phyloP scores from a whole-genome alignment of 2,797 vertebrate species.

The Crenuchus spilurus region DNA sequence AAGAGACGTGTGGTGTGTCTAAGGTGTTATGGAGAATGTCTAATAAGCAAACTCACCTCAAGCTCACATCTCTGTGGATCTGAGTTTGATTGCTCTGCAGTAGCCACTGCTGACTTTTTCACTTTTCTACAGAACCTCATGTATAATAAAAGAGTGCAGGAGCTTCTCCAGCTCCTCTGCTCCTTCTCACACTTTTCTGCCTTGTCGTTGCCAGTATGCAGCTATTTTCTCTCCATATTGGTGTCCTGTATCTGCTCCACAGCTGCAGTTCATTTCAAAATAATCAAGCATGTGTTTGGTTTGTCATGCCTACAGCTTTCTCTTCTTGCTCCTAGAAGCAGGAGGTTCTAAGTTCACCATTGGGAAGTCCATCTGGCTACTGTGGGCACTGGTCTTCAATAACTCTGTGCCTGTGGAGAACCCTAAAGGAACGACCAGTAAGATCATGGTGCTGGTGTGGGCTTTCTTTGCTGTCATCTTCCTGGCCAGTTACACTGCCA shows the following conservation, averaged over 20 bases:
- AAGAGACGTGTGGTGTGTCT: neutral
- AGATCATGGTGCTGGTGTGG: conserved; percentile 97
- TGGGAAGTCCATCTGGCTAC: conserved; percentile 93
- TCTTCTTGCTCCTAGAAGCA: conserved; percentile 73
- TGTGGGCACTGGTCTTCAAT: conserved; percentile 97
- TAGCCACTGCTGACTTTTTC: conserved; percentile 31
- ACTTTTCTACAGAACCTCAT: conserved; percentile 42
- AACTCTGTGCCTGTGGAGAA: conserved; percentile 97
- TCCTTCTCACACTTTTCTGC: neutral
- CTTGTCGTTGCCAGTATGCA: conserved; percentile 3
- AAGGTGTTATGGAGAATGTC: conserved; percentile 14
- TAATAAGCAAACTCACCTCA: conserved; percentile 30
- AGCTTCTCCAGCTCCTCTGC: conserved; percentile 53
- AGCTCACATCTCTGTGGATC: conserved; percentile 14
- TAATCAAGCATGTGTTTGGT: neutral
- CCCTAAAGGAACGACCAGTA: conserved; percentile 93
- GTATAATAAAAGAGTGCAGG: conserved; percentile 65
- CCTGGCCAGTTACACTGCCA: conserved; percentile 95
- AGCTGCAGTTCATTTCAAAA: conserved; percentile 13
- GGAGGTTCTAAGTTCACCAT: conserved; percentile 96
- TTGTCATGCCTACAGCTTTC: neutral
- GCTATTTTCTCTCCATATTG: neutral
- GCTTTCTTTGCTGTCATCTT: conserved; percentile 98
- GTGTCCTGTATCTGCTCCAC: neutral
- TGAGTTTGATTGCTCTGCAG: conserved; percentile 48